Percentiles rank a stretch among this genome's conserved stretches.
These are phyloP conservation scores for Mythimna vitellina DNA, from an alignment of 2,888 invertebrate genomes.

Conservation along the genomic window DNA sequence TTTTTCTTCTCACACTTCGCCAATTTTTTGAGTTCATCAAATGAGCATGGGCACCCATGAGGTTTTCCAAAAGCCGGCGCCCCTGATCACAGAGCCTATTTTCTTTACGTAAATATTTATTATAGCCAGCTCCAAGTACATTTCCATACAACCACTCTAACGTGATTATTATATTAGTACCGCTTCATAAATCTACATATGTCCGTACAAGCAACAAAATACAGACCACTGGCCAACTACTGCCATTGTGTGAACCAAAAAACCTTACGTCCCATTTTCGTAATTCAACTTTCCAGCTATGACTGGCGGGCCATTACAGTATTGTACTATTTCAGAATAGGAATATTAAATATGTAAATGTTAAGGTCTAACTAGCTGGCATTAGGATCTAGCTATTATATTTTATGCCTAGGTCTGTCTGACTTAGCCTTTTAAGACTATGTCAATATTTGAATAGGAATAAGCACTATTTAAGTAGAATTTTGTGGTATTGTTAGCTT, in stretches of 20 bases:
- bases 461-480: constrained; percentile 6
- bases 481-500: constrained; percentile 16
- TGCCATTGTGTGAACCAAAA: constrained; percentile 26
- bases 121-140: no score
- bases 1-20: no score
- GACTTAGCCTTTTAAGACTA: constrained; percentile 9
- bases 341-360: constrained; percentile 56
- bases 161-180: no score
- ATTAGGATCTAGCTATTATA: constrained; percentile 37
- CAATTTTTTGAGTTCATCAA: no score
- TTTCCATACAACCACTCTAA: no score
- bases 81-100: not conserved
- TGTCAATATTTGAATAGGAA: constrained; percentile 33
- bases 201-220: constrained; percentile 9
- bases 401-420: constrained; percentile 21
- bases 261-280: constrained; percentile 42
- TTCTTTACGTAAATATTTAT: not conserved
- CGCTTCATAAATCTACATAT: constrained; percentile 14
- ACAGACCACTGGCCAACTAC: constrained; percentile 6
- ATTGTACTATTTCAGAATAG: constrained; percentile 55
- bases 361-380: constrained; percentile 25
- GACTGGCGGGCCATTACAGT: constrained; percentile 45
- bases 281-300: constrained; percentile 32
- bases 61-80: no score
- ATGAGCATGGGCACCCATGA: no score